phyloP scores from a whole-genome alignment of 2,888 invertebrate species.

The Smittia sp. region DNA sequence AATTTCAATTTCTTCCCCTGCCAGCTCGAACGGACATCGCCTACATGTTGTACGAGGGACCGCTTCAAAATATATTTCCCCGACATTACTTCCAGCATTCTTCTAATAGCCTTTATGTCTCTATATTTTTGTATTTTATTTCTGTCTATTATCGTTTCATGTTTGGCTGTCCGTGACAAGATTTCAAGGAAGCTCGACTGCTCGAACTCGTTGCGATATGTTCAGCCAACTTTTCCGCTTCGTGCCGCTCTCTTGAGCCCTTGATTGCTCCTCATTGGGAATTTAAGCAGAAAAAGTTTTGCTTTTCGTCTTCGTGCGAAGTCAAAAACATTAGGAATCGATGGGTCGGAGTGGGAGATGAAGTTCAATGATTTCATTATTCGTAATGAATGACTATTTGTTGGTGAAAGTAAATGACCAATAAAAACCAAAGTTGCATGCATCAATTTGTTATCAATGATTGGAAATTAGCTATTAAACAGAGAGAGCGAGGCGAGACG shows the following conservation, averaged over 20 bases:
- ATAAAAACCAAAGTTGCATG: constrained; percentile 32
- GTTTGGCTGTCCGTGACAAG: constrained; percentile 7
- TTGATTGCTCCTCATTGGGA: background rate
- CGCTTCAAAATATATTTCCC: constrained; percentile 10
- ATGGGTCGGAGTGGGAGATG: background rate
- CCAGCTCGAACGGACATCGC: background rate
- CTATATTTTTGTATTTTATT: constrained; percentile 39
- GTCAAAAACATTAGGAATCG: background rate
- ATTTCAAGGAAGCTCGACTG: background rate
- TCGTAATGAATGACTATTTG: constrained; percentile 34
- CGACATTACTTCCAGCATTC: constrained; percentile 38
- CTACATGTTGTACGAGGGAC: constrained; percentile 17
- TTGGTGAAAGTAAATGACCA: constrained; percentile 28
- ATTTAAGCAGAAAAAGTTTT: background rate
- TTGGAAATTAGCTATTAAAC: constrained; percentile 39
- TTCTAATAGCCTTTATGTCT: constrained; percentile 33
- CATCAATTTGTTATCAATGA: constrained; percentile 39
- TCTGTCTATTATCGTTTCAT: constrained; percentile 40
- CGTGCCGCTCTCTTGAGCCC: constrained; percentile 8
- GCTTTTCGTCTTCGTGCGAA: background rate
- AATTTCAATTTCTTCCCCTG: constrained; percentile 34
- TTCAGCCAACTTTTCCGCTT: background rate
- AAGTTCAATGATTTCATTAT: constrained; percentile 41
- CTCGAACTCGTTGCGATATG: background rate
- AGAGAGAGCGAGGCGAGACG: background rate